These are phyloP conservation scores for Limnothrissa miodon DNA, from an alignment of 2,113 vertebrate genomes.

Conservation along the genomic window DNA sequence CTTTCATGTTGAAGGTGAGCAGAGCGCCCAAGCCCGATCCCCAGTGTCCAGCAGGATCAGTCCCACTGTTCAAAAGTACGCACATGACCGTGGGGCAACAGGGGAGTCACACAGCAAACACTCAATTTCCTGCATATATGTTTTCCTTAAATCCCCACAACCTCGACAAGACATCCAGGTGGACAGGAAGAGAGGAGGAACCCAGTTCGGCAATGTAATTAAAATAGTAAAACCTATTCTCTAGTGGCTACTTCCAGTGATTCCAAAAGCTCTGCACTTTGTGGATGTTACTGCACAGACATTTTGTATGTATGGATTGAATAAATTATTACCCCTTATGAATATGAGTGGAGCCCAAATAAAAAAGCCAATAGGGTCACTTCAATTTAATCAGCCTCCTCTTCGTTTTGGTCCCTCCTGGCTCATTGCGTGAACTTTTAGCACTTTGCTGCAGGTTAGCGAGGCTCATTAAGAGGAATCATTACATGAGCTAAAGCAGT, in stretches of 20 bases:
- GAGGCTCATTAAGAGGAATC: background rate
- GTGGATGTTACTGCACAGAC: background rate
- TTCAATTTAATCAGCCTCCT: background rate
- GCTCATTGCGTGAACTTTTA: slow-evolving; percentile 4
- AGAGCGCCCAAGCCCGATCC: slow-evolving; percentile 6
- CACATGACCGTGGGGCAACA: background rate
- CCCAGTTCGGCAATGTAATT: background rate
- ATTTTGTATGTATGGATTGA: background rate
- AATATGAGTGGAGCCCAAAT: background rate
- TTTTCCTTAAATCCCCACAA: background rate
- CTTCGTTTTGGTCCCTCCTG: background rate
- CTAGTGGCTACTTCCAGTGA: background rate
- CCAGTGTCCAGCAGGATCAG: slow-evolving; percentile 24
- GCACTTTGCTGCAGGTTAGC: background rate
- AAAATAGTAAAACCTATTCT: background rate
- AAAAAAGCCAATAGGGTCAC: background rate
- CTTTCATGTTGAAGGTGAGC: slow-evolving; percentile 31
- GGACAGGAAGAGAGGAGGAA: background rate
- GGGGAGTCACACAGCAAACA: background rate
- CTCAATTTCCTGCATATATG: slow-evolving; percentile 15
- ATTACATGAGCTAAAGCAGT: background rate
- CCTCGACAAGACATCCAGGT: background rate
- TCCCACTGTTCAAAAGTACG: background rate
- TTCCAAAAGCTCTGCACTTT: background rate
- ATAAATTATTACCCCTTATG: background rate